Evolutionary conservation across 2,888 invertebrate genomes (phyloP).

Genomic region (Lottia gigantea): DNA sequence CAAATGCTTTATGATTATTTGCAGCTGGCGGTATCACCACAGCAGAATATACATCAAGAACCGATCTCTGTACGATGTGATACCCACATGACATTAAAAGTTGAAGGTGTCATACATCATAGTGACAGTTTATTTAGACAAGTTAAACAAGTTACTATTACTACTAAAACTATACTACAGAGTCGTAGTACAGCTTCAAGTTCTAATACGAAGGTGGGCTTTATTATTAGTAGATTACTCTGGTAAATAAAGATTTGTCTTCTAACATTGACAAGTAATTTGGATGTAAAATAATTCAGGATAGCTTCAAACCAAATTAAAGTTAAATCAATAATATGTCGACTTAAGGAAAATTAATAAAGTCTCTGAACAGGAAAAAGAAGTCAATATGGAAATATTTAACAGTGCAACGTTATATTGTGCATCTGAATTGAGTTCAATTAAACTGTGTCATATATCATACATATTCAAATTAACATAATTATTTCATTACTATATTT

Average conservation of each 20-base stretch:
- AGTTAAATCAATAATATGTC: no score
- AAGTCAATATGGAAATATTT: no score
- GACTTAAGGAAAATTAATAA: no score
- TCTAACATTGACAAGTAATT: background rate
- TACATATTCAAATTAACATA: no score
- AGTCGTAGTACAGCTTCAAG: constrained; percentile 37
- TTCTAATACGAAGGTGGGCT: constrained; percentile 45
- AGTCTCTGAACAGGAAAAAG: no score
- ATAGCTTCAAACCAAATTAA: no score
- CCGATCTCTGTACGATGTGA: constrained; percentile 85
- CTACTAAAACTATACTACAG: constrained; percentile 75
- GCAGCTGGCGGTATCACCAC: constrained; percentile 81
- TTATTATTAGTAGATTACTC: background rate
- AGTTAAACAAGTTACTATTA: constrained; percentile 79
- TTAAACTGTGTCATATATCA: no score
- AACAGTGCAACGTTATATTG: no score
- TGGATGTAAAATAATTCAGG: no score
- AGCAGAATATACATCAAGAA: constrained; percentile 83
- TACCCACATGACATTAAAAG: constrained; percentile 87
- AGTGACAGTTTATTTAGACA: constrained; percentile 76
- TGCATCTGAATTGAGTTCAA: no score
- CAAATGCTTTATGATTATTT: constrained; percentile 18
- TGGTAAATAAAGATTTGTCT: no score
- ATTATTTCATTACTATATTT: background rate
- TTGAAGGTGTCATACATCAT: constrained; percentile 88